Percentiles rank a stretch among this genome's conserved stretches.
phyloP scores from a whole-genome alignment of 2,113 vertebrate genomes.

The Notechis scutatus region DNA sequence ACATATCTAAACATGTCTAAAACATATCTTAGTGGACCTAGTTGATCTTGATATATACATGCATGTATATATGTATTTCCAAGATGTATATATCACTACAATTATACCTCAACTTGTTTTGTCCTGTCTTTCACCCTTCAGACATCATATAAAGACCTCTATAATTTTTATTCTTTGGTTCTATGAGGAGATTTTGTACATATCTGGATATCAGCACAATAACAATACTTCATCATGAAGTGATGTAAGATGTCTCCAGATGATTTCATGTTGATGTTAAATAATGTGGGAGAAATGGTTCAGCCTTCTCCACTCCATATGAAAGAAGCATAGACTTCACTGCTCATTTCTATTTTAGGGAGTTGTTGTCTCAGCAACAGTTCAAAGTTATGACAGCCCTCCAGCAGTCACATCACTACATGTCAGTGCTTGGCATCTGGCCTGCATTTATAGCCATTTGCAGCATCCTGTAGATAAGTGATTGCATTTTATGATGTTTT shows the following conservation, averaged over 20 bases:
- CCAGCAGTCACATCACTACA: too few relatives aligned
- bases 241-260: neutral
- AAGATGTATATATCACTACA: neutral
- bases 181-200: neutral
- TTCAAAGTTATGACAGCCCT: too few relatives aligned
- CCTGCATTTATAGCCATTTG: too few relatives aligned
- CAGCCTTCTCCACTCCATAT: neutral
- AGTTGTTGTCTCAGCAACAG: too few relatives aligned
- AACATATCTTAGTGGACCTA: neutral
- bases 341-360: neutral
- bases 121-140: neutral
- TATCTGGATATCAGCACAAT: neutral
- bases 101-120: neutral
- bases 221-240: neutral
- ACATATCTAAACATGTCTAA: neutral
- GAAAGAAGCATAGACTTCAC: neutral
- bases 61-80: neutral
- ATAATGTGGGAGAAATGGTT: neutral
- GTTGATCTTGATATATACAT: neutral
- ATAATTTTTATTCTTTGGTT: neutral
- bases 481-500: too few relatives aligned
- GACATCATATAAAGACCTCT: neutral
- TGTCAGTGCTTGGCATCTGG: too few relatives aligned
- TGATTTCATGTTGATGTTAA: neutral
- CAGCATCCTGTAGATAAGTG: too few relatives aligned